Conservation (phyloP, 2,113 vertebrate species). For the Okapia johnstoni region DNA sequence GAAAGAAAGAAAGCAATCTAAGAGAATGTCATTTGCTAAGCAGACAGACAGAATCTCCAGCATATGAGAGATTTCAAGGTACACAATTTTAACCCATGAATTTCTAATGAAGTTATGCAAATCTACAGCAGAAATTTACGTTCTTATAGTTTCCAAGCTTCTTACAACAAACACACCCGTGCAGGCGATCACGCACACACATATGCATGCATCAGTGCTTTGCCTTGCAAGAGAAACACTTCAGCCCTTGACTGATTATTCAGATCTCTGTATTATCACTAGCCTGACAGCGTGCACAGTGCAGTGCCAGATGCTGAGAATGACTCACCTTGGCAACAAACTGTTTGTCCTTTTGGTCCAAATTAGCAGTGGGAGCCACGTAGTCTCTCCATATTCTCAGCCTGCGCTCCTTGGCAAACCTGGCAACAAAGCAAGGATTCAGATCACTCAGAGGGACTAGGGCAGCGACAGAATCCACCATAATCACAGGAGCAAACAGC, state of each 20-base stretch:
- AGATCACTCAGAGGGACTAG: neutral
- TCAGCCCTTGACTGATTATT: neutral
- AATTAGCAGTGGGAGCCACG: conserved; percentile 94
- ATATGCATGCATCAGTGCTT: neutral
- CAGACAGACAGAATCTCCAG: neutral
- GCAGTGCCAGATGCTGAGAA: neutral
- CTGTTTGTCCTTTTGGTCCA: conserved; percentile 98
- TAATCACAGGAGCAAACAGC: neutral
- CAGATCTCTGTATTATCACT: neutral
- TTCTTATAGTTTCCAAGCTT: neutral
- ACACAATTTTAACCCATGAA: neutral
- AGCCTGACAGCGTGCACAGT: neutral
- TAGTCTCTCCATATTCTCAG: conserved; percentile 98
- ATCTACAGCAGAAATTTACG: neutral
- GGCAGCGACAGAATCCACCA: neutral
- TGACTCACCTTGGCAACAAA: conserved; percentile 95
- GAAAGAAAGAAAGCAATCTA: neutral
- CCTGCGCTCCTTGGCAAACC: conserved; percentile 95
- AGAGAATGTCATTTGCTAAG: neutral
- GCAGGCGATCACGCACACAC: neutral
- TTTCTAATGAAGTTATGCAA: neutral
- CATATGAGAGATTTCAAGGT: neutral
- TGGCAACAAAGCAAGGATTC: conserved; percentile 53
- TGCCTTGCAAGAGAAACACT: neutral
- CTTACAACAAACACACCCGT: neutral